Base-by-base conservation (phyloP, 2,113 vertebrate genomes). In the Aythya baeri region DNA sequence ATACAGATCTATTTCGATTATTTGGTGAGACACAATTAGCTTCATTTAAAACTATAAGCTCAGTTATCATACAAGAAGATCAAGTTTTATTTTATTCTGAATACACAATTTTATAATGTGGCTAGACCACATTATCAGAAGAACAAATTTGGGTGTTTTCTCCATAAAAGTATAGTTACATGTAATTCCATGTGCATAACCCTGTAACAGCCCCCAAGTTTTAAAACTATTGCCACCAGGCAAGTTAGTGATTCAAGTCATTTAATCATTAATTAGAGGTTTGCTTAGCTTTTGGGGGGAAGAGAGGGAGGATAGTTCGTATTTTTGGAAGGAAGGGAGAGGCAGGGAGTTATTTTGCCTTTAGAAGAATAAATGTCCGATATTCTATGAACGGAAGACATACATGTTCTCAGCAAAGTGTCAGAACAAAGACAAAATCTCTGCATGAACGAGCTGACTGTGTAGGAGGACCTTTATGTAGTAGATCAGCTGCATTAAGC, bases 401-500 rank as follows among this genome's bases (percentile, higher is more conserved):
- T 46, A 3, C 27, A 67, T 86, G 65, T 81, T 94, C 88, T 88
- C 83, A 83, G 74, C 49, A 78, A 83, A 77, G 46, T 81, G 61
- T 94, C 70, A 74, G 95, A 94, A 93, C 76, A 92, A 94, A 92
- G 68, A 68, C 68, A 89, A 83, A 95, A 68, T 79, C 94, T 95
- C 93, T 92, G 83, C 83, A 17, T 61, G 86, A 84, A 88, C 80
- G 44, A 86, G 27, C 80, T 90, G 52, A 44, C 86, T 92, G 88
- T 86, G 94, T 96, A 88, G 93, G 93, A 97, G 88, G 86, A 88
- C 78, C 73, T 94, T 80, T 71, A 76, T 59, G 85, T 41, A 91
- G 92, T 55, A 88, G 80, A 96, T 96, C 80, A 88, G 88, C 76
- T 93, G 90, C 91, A 83, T 88, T 95, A 95, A 90, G 73, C 32